Percentiles rank a stretch among this genome's conserved stretches.
These are phyloP conservation scores for Caenorhabditis tropicalis DNA, from an alignment of 1,140 invertebrate genomes.

Conservation along the genomic window DNA sequence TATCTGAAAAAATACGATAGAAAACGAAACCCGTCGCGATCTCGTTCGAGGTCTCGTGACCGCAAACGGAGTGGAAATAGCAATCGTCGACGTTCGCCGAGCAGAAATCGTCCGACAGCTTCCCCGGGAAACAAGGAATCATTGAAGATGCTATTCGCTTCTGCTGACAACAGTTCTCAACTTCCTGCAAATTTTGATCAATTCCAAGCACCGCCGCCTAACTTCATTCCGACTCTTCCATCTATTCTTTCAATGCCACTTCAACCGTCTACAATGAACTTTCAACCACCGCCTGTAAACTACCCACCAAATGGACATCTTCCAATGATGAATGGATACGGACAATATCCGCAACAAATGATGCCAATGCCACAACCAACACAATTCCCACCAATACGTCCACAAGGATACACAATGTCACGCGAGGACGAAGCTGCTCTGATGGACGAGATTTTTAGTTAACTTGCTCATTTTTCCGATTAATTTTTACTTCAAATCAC, in stretches of 20 bases:
- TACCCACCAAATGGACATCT: background rate
- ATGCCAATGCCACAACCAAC: background rate
- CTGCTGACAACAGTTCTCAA: background rate
- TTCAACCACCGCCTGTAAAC: background rate
- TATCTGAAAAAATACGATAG: background rate
- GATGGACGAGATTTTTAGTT: background rate
- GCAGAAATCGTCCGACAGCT: background rate
- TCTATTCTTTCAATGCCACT: background rate
- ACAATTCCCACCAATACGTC: background rate
- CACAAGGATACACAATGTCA: background rate
- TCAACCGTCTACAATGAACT: background rate
- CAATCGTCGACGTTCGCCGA: background rate
- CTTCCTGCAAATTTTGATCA: background rate
- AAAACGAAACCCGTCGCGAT: background rate
- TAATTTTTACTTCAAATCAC: no score
- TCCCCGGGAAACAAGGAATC: background rate
- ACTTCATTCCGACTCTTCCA: background rate
- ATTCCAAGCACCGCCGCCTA: background rate
- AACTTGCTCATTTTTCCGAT: no score
- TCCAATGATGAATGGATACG: background rate
- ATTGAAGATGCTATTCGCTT: background rate
- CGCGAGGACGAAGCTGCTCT: background rate
- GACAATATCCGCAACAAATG: background rate
- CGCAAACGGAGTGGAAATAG: background rate
- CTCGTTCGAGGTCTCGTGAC: background rate